Percentiles rank a stretch among this genome's conserved stretches.
These are phyloP conservation scores for Homarus gammarus DNA, from an alignment of 2,888 invertebrate genomes.

Conservation along the genomic window DNA sequence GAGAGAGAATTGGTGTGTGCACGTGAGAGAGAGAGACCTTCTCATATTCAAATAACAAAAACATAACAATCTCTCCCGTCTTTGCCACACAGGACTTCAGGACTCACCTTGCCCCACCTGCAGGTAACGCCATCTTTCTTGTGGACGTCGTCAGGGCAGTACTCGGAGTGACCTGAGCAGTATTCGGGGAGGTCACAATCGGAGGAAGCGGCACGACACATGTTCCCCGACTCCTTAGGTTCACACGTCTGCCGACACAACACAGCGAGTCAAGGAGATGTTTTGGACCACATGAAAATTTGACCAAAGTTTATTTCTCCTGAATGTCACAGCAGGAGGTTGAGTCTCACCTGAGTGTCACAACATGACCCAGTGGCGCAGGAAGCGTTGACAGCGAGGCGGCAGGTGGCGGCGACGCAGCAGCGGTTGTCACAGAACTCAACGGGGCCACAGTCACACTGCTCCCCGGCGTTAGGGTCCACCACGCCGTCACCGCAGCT, in stretches of 20 bases:
- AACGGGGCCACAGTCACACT: slow-evolving; percentile 93
- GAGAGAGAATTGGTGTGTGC: not conserved
- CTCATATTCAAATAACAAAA: no score
- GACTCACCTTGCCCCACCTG: slow-evolving; percentile 28
- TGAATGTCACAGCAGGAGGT: no score
- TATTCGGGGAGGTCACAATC: slow-evolving; percentile 98
- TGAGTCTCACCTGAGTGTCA: slow-evolving; percentile 84
- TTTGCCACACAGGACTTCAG: not conserved
- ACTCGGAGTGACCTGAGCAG: slow-evolving; percentile 95
- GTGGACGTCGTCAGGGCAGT: slow-evolving; percentile 93
- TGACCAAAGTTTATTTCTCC: no score
- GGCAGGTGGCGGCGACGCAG: slow-evolving; percentile 91
- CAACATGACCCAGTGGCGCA: slow-evolving; percentile 98
- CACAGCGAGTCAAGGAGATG: no score
- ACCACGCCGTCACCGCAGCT: slow-evolving; percentile 96
- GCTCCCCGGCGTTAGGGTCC: slow-evolving; percentile 90
- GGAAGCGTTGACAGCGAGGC: slow-evolving; percentile 90
- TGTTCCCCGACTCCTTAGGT: not conserved
- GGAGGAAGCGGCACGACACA: slow-evolving; percentile 83
- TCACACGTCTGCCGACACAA: slow-evolving; percentile 30
- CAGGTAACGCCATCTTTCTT: slow-evolving; percentile 93
- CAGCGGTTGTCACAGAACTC: slow-evolving; percentile 90
- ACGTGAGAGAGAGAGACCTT: no score
- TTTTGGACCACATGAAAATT: no score
- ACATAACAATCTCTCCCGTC: no score